Base-by-base conservation (phyloP, 2,888 invertebrate genomes). In the Rhagium mordax region DNA sequence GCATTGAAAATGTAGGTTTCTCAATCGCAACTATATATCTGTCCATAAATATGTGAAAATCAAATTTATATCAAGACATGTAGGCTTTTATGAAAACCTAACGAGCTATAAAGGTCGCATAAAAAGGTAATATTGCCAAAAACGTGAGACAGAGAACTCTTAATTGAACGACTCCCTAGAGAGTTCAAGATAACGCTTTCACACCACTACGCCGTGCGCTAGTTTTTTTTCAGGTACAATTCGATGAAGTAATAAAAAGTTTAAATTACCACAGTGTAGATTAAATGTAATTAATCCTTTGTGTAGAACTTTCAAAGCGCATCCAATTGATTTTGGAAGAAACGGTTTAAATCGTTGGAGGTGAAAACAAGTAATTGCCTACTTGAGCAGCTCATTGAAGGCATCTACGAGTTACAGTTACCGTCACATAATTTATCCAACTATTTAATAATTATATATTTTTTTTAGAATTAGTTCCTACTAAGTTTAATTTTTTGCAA, bases 91-190 rank as follows among this genome's bases (percentile, higher is more conserved):
- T 7, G 18, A 29, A 7, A 59, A 53, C 5, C 53, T 53, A 33
- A 65, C 51, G 20, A 51, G 49, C 24, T 13, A 51, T 24, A 65
- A 53, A 29, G 65, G 47, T 53, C 53, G 20, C 41, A n/a, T 29
- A 65, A 65, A 29, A 53, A 29, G 18, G 65, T 29, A 33, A 33
- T 53, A 33, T 29, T 29, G 65, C 33, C 29, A 65, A 33, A 65
- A 65, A 65, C 29, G 65, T 18, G 65, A 53, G 29, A 65, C 65
- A 53, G 33, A 53, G 53, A 65, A 65, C 51, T 41, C 53, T 65
- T 53, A 65, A 65, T 53, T 65, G 65, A 48, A 65, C 65, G 53
- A 33, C 29, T 20, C 65, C 33, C 65, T 20, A 8, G 65, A 53
- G 65, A 29, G 20, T 33, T n/a, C 33, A 53, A 53, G 20, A 48